Percentiles rank a stretch among this genome's conserved stretches.
These are phyloP conservation scores for Todus mexicanus DNA, from an alignment of 2,797 vertebrate species.

Conservation along the genomic window DNA sequence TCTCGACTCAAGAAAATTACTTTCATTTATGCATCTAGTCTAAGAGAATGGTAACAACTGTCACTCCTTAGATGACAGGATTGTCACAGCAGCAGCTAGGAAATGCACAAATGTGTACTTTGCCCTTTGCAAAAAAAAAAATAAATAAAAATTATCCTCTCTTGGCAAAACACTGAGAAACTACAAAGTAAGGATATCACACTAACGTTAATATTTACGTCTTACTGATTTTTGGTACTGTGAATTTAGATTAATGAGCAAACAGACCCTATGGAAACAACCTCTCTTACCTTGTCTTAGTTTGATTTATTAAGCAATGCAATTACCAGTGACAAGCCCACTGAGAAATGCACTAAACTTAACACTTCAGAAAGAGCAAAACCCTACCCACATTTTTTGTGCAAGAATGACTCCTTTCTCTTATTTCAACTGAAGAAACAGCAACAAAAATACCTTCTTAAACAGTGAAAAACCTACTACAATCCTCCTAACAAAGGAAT, in stretches of 20 bases:
- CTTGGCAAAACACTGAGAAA: background rate
- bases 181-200: background rate
- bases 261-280: constrained; percentile 40
- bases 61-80: background rate
- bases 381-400: background rate
- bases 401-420: background rate
- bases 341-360: constrained; percentile 16
- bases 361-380: constrained; percentile 23
- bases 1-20: background rate
- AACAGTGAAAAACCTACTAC: background rate
- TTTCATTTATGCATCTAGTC: background rate
- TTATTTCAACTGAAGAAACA: background rate
- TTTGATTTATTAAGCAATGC: constrained; percentile 64
- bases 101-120: background rate
- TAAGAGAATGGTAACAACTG: background rate
- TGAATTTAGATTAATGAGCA: constrained; percentile 37
- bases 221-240: background rate
- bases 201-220: background rate
- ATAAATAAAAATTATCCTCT: background rate
- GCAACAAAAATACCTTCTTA: background rate
- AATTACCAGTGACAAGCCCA: constrained; percentile 61
- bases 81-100: background rate
- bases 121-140: background rate
- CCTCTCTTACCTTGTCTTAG: constrained; percentile 36
- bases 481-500: background rate